Evolutionary conservation across 2,797 vertebrate genomes (phyloP).

Genomic region (Chrysolophus pictus): DNA sequence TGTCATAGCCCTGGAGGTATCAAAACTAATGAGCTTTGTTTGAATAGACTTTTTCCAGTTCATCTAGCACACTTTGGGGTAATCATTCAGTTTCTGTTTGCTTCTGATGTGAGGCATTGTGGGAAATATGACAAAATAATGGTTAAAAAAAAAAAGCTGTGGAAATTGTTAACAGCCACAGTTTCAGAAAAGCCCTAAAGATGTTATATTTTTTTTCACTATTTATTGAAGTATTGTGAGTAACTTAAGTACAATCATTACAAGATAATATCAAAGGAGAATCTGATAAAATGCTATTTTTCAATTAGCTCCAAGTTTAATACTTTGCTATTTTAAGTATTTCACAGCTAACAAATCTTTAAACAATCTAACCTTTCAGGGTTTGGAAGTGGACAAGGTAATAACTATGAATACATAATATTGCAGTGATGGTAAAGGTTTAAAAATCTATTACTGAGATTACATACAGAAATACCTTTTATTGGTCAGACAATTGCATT

Average conservation of each 20-base stretch:
- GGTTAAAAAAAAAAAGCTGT: conserved; percentile 73
- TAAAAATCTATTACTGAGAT: conserved; percentile 76
- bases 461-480: conserved; percentile 67
- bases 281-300: conserved; percentile 76
- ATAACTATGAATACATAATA: conserved; percentile 72
- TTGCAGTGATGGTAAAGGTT: conserved; percentile 62
- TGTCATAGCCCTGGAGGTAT: conserved; percentile 89
- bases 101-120: conserved; percentile 82
- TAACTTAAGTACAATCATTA: conserved; percentile 73
- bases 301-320: conserved; percentile 76
- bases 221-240: conserved; percentile 75
- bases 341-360: conserved; percentile 79
- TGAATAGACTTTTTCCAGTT: conserved; percentile 92
- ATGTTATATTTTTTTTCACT: conserved; percentile 78
- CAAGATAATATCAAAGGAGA: conserved; percentile 70
- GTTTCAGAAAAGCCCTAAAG: conserved; percentile 76
- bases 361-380: conserved; percentile 79
- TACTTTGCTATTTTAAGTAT: conserved; percentile 72
- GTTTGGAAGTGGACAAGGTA: conserved; percentile 78
- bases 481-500: conserved; percentile 74
- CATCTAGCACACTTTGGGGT: conserved; percentile 90
- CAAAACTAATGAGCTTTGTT: conserved; percentile 90
- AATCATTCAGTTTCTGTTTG: conserved; percentile 89
- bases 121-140: conserved; percentile 83
- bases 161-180: conserved; percentile 76